These are phyloP conservation scores for Silurus glanis DNA, from an alignment of 2,113 vertebrate species.

Conservation along the genomic window DNA sequence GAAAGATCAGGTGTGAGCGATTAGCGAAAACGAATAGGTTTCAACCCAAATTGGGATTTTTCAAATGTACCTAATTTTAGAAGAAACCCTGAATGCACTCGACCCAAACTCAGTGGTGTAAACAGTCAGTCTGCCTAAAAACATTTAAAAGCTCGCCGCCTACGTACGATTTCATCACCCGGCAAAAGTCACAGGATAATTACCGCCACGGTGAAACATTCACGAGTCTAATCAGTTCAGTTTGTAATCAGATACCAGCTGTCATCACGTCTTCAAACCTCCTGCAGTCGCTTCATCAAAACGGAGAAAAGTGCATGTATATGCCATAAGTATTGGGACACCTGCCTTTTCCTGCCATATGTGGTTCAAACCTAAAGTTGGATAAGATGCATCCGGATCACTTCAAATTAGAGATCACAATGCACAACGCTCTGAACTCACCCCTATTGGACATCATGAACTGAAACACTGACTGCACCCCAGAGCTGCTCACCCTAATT, in stretches of 20 bases:
- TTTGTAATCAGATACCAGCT: slow-evolving; percentile 16
- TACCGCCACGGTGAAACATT: not conserved
- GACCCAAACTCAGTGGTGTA: not conserved
- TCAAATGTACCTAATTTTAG: not conserved
- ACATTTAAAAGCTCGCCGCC: not conserved
- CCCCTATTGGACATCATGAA: too few species aligned
- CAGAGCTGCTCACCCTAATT: too few species aligned
- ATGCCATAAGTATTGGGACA: too few species aligned
- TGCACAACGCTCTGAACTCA: too few species aligned
- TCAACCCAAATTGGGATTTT: not conserved
- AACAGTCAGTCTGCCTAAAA: not conserved
- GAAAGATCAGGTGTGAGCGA: too few species aligned
- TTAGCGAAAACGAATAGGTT: not conserved
- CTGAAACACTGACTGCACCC: too few species aligned
- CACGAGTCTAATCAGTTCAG: slow-evolving; percentile 2
- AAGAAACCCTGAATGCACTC: not conserved
- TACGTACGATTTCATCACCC: slow-evolving; percentile 3
- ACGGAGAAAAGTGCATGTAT: not conserved
- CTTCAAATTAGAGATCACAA: too few species aligned
- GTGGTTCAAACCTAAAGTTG: not conserved
- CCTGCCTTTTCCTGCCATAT: too few species aligned
- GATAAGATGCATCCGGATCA: too few species aligned
- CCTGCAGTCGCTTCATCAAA: not conserved
- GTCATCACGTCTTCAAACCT: not conserved
- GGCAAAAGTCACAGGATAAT: slow-evolving; percentile 1